Percentiles rank a stretch among this genome's conserved stretches.
These are phyloP conservation scores for Sphaeramia orbicularis DNA, from an alignment of 2,797 vertebrate genomes.

Conservation along the genomic window DNA sequence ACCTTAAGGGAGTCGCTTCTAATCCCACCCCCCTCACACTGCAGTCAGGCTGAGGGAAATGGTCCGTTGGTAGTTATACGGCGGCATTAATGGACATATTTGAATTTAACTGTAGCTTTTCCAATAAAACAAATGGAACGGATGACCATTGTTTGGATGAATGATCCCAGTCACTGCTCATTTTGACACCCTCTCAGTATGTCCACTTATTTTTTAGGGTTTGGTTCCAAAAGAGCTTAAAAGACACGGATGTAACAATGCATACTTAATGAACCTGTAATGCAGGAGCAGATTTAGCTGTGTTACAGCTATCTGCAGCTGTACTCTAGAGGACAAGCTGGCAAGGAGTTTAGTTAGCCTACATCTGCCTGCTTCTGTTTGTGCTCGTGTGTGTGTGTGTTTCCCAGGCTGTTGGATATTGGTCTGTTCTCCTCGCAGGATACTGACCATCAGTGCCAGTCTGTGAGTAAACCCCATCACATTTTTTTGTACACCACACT, in stretches of 20 bases:
- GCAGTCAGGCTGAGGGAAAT: slow-evolving; percentile 45
- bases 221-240: slow-evolving; percentile 43
- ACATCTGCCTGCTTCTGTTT: slow-evolving; percentile 52
- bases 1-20: slow-evolving; percentile 32
- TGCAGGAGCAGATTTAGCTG: slow-evolving; percentile 37
- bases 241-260: slow-evolving; percentile 32
- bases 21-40: slow-evolving; percentile 26
- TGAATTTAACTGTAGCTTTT: slow-evolving; percentile 47
- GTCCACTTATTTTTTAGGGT: slow-evolving; percentile 39
- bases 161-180: slow-evolving; percentile 36
- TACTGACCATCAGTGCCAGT: slow-evolving; percentile 48
- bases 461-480: slow-evolving; percentile 43
- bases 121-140: slow-evolving; percentile 60
- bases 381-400: slow-evolving; percentile 22
- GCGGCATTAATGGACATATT: slow-evolving; percentile 49
- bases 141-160: slow-evolving; percentile 42
- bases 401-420: too few species aligned
- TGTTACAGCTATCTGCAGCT: slow-evolving; percentile 33
- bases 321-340: slow-evolving; percentile 50
- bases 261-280: slow-evolving; percentile 42
- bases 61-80: slow-evolving; percentile 35
- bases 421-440: too few species aligned
- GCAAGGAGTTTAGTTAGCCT: slow-evolving; percentile 24
- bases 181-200: slow-evolving; percentile 21
- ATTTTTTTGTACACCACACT: slow-evolving; percentile 27